Conservation (phyloP, 2,113 vertebrate species). For the Colinus virginianus region DNA sequence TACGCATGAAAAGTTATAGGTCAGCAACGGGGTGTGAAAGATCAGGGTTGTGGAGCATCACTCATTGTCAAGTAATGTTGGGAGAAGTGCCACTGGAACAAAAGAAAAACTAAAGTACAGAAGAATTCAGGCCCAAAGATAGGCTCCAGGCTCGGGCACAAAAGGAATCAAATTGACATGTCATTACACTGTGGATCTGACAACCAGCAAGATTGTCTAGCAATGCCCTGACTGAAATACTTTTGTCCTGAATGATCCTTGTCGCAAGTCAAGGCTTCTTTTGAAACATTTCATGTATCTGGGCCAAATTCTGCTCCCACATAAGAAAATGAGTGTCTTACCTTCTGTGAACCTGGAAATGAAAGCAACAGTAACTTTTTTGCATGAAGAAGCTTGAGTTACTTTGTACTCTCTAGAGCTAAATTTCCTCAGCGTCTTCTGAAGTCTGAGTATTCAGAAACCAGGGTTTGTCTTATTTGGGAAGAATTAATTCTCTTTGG, state of each 20-base stretch:
- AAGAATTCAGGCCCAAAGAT: slow-evolving; percentile 82
- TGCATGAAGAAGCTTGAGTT: not conserved
- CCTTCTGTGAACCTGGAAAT: slow-evolving; percentile 7
- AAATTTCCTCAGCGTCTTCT: not conserved
- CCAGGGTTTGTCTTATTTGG: not conserved
- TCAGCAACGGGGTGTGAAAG: slow-evolving; percentile 91
- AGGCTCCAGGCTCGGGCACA: slow-evolving; percentile 81
- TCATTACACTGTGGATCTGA: slow-evolving; percentile 87
- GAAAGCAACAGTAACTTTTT: slow-evolving; percentile 14
- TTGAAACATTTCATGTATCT: slow-evolving; percentile 45
- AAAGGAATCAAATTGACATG: slow-evolving; percentile 90
- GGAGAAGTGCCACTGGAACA: slow-evolving; percentile 89
- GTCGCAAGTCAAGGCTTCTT: slow-evolving; percentile 77
- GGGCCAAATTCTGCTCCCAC: slow-evolving; percentile 46
- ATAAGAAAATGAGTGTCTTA: slow-evolving; percentile 30
- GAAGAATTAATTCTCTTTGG: not conserved
- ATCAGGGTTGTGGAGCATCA: slow-evolving; percentile 92
- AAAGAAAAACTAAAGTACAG: slow-evolving; percentile 92
- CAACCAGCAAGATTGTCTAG: slow-evolving; percentile 81
- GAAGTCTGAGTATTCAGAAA: not conserved
- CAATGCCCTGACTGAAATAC: slow-evolving; percentile 71
- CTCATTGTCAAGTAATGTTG: slow-evolving; percentile 94
- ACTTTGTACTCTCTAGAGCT: not conserved
- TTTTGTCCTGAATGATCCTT: slow-evolving; percentile 68
- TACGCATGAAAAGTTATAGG: slow-evolving; percentile 92